These are phyloP conservation scores for Tachycineta bicolor DNA, from an alignment of 2,113 vertebrate species.

Conservation along the genomic window DNA sequence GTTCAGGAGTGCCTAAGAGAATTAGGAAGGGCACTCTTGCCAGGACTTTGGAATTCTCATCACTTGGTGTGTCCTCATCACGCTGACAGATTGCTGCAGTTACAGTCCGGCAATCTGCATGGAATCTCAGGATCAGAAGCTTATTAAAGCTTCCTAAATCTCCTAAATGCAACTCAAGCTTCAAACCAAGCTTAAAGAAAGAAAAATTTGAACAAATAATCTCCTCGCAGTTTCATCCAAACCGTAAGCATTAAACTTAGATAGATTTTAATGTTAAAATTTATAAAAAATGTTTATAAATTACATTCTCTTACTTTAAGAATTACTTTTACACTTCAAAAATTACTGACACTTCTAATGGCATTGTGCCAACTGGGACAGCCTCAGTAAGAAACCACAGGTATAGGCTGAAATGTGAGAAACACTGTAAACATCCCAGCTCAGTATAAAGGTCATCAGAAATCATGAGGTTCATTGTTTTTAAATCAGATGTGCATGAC, in stretches of 20 bases:
- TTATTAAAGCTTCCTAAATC: background rate
- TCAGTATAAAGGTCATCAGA: background rate
- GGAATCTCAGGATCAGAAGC: background rate
- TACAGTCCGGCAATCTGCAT: background rate
- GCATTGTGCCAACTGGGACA: background rate
- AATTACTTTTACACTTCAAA: background rate
- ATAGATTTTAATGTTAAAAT: background rate
- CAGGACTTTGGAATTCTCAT: background rate
- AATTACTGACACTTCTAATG: background rate
- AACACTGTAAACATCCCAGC: background rate
- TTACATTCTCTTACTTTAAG: background rate
- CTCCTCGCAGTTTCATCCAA: background rate
- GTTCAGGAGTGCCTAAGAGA: background rate
- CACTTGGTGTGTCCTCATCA: background rate
- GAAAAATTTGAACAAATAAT: background rate
- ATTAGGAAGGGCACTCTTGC: background rate
- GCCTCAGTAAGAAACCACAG: background rate
- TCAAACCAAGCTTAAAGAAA: background rate
- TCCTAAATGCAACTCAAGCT: background rate
- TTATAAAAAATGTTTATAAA: background rate
- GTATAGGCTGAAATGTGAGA: background rate
- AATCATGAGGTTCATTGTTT: background rate
- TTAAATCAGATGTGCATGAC: background rate
- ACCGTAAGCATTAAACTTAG: background rate
- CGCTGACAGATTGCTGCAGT: background rate